phyloP scores from a whole-genome alignment of 2,888 invertebrate genomes.

The Phyllotreta cruciferae region DNA sequence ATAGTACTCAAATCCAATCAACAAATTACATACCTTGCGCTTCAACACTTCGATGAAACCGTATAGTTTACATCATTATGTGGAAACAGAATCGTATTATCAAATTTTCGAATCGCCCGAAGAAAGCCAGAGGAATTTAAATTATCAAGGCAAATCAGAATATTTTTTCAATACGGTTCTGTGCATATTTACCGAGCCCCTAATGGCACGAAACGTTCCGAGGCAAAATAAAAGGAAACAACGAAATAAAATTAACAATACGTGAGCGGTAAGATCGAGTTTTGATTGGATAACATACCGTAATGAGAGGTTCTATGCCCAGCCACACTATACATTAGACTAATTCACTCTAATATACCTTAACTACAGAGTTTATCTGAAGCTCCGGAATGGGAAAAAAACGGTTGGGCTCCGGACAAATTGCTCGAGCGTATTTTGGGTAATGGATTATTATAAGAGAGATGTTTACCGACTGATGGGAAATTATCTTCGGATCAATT shows the following conservation, averaged over 20 bases:
- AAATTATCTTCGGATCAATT: conserved; percentile 38
- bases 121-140: not conserved
- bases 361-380: conserved; percentile 49
- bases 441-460: conserved; percentile 43
- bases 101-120: too few species aligned
- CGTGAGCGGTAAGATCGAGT: conserved; percentile 51
- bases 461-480: conserved; percentile 41
- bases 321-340: conserved; percentile 54
- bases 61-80: conserved; percentile 20
- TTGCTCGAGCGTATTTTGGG: conserved; percentile 45
- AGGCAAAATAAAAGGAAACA: conserved; percentile 30
- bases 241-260: conserved; percentile 41
- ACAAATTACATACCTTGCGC: conserved; percentile 39
- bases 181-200: conserved; percentile 26
- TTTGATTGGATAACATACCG: conserved; percentile 49
- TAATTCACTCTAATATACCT: conserved; percentile 49
- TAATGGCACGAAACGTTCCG: conserved; percentile 33
- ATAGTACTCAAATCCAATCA: conserved; percentile 30
- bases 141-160: too few species aligned
- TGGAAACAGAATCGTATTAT: conserved; percentile 24
- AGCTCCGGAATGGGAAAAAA: conserved; percentile 49
- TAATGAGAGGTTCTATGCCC: conserved; percentile 50
- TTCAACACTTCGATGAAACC: conserved; percentile 27
- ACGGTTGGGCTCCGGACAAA: conserved; percentile 47
- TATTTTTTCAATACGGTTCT: conserved; percentile 2